phyloP scores from a whole-genome alignment of 1,140 invertebrate species.

The Drosophila repleta region DNA sequence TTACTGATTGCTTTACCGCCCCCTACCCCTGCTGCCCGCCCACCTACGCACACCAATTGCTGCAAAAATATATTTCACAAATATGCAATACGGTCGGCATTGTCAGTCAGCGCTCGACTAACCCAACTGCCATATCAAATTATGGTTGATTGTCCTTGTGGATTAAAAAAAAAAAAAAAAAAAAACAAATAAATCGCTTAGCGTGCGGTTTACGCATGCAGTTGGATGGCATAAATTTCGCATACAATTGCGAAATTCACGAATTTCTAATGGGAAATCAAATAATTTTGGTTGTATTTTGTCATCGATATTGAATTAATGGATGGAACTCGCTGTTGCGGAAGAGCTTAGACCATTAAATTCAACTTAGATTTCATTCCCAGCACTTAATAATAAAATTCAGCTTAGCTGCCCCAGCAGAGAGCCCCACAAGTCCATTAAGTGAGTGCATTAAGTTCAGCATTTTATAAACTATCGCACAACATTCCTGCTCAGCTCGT shows the following conservation, averaged over 20 bases:
- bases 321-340: background rate
- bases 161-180: constrained; percentile 9
- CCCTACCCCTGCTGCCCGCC: background rate
- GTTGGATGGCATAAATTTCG: background rate
- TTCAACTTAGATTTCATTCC: background rate
- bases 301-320: background rate
- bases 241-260: constrained; percentile 7
- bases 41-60: background rate
- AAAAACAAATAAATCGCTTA: constrained; percentile 10
- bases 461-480: background rate
- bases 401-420: background rate
- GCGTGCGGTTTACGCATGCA: background rate
- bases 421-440: background rate
- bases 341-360: background rate
- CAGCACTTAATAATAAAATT: background rate
- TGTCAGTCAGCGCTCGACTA: constrained; percentile 27
- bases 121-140: constrained; percentile 23
- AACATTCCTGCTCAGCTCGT: background rate
- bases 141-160: constrained; percentile 22
- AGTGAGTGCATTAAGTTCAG: background rate
- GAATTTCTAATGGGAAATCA: too few relatives aligned
- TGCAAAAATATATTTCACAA: constrained; percentile 1
- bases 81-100: constrained; percentile 20
- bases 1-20: constrained; percentile 15
- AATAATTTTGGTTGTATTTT: background rate